These are phyloP conservation scores for Esox lucius DNA, from an alignment of 2,797 vertebrate genomes.

Conservation along the genomic window DNA sequence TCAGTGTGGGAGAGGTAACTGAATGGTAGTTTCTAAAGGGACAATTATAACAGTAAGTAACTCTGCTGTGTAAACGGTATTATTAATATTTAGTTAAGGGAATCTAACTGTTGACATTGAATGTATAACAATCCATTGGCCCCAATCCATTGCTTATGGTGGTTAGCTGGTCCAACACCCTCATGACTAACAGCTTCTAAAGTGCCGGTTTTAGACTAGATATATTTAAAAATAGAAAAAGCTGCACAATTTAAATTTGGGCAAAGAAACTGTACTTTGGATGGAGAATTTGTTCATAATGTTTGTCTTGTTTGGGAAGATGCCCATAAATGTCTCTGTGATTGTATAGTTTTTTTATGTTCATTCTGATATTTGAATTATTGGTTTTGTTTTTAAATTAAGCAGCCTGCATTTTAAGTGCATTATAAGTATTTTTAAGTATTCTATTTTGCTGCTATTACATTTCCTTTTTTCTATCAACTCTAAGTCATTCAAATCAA, in stretches of 20 bases:
- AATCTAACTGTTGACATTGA: neutral
- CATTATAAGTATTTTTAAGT: neutral
- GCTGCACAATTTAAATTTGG: no score
- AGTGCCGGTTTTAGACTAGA: no score
- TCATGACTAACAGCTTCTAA: no score
- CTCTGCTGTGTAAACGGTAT: neutral
- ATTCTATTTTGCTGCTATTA: neutral
- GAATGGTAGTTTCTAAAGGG: neutral
- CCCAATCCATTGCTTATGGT: no score
- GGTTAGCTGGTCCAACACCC: no score
- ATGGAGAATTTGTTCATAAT: neutral
- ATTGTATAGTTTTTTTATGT: no score
- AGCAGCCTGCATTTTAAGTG: neutral
- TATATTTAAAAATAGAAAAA: no score
- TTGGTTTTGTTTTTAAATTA: neutral
- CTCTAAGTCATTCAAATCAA: no score
- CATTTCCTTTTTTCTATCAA: neutral
- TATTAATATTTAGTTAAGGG: neutral
- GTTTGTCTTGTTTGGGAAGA: neutral
- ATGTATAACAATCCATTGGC: no score
- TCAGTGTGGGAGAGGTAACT: neutral
- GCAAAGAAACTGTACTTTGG: no score
- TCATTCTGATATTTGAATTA: neutral
- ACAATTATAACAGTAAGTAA: neutral
- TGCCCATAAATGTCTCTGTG: no score